Base-by-base conservation (phyloP, 1,140 invertebrate genomes). In the Catajapyx aquilonaris region DNA sequence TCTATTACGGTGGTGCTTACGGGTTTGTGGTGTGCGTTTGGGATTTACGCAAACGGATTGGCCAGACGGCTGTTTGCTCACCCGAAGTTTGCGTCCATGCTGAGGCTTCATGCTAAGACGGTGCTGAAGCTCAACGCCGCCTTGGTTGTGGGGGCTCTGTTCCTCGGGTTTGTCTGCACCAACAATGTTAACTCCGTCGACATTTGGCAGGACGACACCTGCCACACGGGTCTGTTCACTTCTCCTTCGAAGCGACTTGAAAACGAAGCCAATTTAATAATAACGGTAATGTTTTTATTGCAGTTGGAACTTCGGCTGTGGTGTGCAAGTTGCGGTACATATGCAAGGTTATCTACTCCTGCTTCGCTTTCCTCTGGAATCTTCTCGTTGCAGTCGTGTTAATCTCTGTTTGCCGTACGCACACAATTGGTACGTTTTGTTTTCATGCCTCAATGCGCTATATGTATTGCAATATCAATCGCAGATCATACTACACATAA, bases 371-470 rank as follows among this genome's bases (percentile, higher is more conserved):
- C 15, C 11, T 53, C 1, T 62, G 60, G 60, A 60, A 60, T 46
- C 40, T 52, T 21, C 41, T 62, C 7, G 55, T 61, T 2, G 53
- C 51, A 4, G 52, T 54, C 40, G 48, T 60, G n/a, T 36, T 59
- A 7, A 48, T 62, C 9, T 59, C 60, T 13, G 55, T 60, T 1
- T 60, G 59, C 41, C 40, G 58, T 25, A 61, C 59, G 22, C 60
- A 61, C 44, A 59, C 57, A 15, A 54, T 60, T 20, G 55, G 59
- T 61, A 50, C 50, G 55, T 40, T 43, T 1, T n/a, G 30, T 40
- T 30, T n/a, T n/a, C 9, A 28, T n/a, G 9, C n/a, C n/a, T 28
- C 25, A 10, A 28, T 28, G 9, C n/a, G 25, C n/a, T 28, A 10
- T 28, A n/a, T 28, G 25, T 10, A n/a, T 10, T 28, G n/a, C 25